Evolutionary conservation across 2,888 invertebrate genomes (phyloP).

Genomic region (Heliconius ismenius): DNA sequence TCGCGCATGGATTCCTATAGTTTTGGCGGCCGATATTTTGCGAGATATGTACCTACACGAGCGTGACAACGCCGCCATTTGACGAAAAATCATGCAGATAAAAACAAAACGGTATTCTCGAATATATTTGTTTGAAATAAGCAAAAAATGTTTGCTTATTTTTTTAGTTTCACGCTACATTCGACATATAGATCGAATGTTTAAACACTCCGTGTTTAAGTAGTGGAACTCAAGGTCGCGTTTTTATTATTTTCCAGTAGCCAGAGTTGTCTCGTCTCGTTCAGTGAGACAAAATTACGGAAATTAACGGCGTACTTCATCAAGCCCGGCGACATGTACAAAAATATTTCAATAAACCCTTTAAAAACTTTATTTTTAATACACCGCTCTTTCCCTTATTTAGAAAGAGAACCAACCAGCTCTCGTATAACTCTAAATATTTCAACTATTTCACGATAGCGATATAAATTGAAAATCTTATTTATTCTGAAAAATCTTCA

Average conservation of each 20-base stretch:
- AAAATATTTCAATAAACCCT: neutral
- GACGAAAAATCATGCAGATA: neutral
- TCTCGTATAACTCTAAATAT: no score
- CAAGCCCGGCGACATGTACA: neutral
- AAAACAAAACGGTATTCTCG: conserved; percentile 12
- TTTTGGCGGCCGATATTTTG: neutral
- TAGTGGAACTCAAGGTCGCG: neutral
- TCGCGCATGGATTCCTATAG: conserved; percentile 4
- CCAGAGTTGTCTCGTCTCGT: neutral
- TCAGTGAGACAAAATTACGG: neutral
- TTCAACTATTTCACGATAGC: no score
- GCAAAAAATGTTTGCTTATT: neutral
- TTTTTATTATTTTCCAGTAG: neutral
- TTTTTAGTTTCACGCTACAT: neutral
- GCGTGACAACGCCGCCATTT: neutral
- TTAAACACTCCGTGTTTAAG: neutral
- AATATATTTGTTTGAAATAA: neutral
- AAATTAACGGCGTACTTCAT: neutral
- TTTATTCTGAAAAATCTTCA: no score
- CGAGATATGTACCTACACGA: neutral
- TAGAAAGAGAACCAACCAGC: no score
- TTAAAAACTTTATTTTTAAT: no score
- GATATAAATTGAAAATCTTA: no score
- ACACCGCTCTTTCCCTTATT: no score
- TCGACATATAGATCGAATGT: neutral